Percentiles rank a stretch among this genome's conserved stretches.
These are phyloP conservation scores for Menidia menidia DNA, from an alignment of 2,797 vertebrate genomes.

Conservation along the genomic window DNA sequence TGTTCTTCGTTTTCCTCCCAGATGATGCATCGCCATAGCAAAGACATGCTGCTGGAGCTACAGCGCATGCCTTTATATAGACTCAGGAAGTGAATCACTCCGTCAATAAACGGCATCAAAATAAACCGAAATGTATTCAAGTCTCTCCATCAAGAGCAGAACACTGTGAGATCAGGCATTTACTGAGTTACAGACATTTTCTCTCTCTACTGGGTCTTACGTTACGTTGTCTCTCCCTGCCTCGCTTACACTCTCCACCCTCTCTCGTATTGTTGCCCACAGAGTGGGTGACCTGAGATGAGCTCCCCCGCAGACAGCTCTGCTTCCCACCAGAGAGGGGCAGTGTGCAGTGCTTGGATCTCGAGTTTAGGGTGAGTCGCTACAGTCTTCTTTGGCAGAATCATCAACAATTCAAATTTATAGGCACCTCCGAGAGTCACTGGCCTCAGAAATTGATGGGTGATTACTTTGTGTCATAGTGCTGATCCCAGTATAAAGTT, in stretches of 20 bases:
- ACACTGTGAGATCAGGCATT: conserved; percentile 55
- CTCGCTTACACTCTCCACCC: conserved; percentile 52
- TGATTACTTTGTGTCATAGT: conserved; percentile 63
- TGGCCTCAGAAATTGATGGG: conserved; percentile 51
- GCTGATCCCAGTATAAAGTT: conserved; percentile 70
- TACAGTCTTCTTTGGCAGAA: conserved; percentile 5
- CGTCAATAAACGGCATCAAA: conserved; percentile 66
- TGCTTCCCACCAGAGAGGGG: conserved; percentile 56
- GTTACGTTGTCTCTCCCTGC: conserved; percentile 46
- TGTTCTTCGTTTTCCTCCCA: conserved; percentile 27
- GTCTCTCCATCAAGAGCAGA: conserved; percentile 53
- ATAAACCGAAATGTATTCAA: conserved; percentile 64
- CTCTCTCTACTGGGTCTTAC: conserved; percentile 47
- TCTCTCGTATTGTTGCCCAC: conserved; percentile 59
- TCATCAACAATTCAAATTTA: conserved; percentile 35
- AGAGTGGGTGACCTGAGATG: conserved; percentile 75
- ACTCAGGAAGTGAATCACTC: conserved; percentile 74
- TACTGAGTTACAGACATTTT: conserved; percentile 53
- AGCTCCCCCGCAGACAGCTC: conserved; percentile 58
- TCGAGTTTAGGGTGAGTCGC: conserved; percentile 23
- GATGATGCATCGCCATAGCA: conserved; percentile 46
- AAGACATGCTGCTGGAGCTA: conserved; percentile 45
- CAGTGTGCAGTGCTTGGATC: conserved; percentile 32
- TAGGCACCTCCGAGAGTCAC: conserved; percentile 48
- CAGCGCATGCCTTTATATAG: conserved; percentile 69